phyloP scores from a whole-genome alignment of 2,113 vertebrate genomes.

The Tympanuchus pallidicinctus region DNA sequence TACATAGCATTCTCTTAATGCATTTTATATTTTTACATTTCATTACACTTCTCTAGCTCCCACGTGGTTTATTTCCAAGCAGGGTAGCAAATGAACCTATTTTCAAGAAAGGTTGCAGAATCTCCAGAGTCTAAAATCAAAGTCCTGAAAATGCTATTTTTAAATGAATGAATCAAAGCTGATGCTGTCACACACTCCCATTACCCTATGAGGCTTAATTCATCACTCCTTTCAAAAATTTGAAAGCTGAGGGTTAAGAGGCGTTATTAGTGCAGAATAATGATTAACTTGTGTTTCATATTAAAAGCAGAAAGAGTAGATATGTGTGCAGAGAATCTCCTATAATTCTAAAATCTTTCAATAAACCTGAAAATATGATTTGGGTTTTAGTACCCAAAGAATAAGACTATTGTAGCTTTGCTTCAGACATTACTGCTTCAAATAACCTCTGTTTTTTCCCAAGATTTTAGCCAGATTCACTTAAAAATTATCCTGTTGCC shows the following conservation, averaged over 20 bases:
- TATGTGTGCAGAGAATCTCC: neutral
- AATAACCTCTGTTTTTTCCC: neutral
- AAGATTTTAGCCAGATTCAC: neutral
- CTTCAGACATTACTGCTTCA: neutral
- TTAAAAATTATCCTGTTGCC: neutral
- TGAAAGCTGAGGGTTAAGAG: slow-evolving; percentile 46
- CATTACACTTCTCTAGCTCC: neutral
- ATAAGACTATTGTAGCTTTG: neutral
- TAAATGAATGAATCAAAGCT: neutral
- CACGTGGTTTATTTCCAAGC: neutral
- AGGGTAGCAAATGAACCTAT: neutral
- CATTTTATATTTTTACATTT: slow-evolving; percentile 8
- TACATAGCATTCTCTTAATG: neutral
- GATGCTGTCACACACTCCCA: neutral
- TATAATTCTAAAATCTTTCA: neutral
- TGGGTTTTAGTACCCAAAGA: rapidly evolving
- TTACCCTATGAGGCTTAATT: neutral
- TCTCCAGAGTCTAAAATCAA: neutral
- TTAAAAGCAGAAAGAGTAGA: neutral
- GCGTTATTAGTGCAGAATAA: slow-evolving; percentile 53
- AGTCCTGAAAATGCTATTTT: neutral
- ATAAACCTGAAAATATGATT: neutral
- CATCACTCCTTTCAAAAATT: slow-evolving; percentile 48
- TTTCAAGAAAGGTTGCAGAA: neutral
- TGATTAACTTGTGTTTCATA: slow-evolving; percentile 19